phyloP scores from a whole-genome alignment of 2,888 invertebrate species.

The Drosophila conformis region DNA sequence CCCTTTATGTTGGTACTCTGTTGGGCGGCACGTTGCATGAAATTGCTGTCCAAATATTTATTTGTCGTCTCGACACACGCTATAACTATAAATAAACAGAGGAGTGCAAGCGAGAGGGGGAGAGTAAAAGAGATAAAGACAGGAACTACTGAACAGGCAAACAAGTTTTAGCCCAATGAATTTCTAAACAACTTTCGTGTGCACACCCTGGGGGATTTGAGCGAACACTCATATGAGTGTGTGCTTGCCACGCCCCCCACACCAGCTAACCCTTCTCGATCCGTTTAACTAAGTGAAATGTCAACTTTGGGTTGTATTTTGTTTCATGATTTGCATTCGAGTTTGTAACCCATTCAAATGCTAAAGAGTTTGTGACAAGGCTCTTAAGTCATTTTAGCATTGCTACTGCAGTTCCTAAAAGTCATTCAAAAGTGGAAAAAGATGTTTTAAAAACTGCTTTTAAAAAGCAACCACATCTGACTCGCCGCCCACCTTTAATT shows the following conservation, averaged over 20 bases:
- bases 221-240: conserved; percentile 3
- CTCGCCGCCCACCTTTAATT: not conserved
- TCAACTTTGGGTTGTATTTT: conserved; percentile 61
- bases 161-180: conserved; percentile 65
- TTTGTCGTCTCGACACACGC: conserved; percentile 59
- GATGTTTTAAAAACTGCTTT: conserved; percentile 4
- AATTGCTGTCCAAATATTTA: conserved; percentile 62
- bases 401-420: conserved; percentile 42
- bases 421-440: conserved; percentile 36
- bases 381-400: conserved; percentile 60
- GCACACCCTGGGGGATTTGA: conserved; percentile 28
- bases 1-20: conserved; percentile 20
- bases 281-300: conserved; percentile 65
- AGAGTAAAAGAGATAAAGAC: not conserved
- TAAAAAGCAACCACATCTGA: conserved; percentile 15
- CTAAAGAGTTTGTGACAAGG: conserved; percentile 59
- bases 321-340: conserved; percentile 55
- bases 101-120: conserved; percentile 11
- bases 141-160: conserved; percentile 9
- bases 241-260: not conserved
- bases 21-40: conserved; percentile 56
- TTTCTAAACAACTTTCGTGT: conserved; percentile 66
- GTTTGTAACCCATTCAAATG: conserved; percentile 34
- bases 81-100: conserved; percentile 59
- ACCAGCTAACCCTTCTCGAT: not conserved